These are phyloP conservation scores for Oostethus manadensis DNA, from an alignment of 2,113 vertebrate species.

Conservation along the genomic window DNA sequence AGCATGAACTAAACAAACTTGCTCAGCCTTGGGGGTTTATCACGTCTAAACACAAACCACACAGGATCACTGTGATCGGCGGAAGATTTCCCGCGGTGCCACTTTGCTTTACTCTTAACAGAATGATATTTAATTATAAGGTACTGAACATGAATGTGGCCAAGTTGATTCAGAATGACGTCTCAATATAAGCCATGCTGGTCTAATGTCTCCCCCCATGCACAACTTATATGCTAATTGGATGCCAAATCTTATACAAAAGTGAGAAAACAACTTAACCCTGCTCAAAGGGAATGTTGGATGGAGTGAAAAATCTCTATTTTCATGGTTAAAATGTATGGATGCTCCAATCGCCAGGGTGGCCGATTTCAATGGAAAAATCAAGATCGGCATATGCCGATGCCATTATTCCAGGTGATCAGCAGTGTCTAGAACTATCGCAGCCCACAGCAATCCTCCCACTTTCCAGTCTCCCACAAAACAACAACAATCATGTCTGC, in stretches of 20 bases:
- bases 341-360: too few species aligned
- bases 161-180: neutral
- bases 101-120: slow-evolving; percentile 14
- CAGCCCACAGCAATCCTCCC: too few species aligned
- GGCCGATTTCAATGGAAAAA: too few species aligned
- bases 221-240: slow-evolving; percentile 1
- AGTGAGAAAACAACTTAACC: slow-evolving; percentile 1
- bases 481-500: too few species aligned
- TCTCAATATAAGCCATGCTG: neutral
- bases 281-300: too few species aligned
- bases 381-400: too few species aligned
- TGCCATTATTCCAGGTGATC: too few species aligned
- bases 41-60: slow-evolving; percentile 51
- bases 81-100: slow-evolving; percentile 33
- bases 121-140: slow-evolving; percentile 7
- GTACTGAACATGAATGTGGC: neutral
- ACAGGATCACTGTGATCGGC: slow-evolving; percentile 38
- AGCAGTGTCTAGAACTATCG: too few species aligned
- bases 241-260: neutral
- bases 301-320: too few species aligned
- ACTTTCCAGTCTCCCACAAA: too few species aligned
- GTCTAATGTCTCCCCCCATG: neutral
- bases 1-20: slow-evolving; percentile 54
- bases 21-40: slow-evolving; percentile 40
- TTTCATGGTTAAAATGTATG: too few species aligned